phyloP scores from a whole-genome alignment of 2,113 vertebrate genomes.

The Synchiropus splendidus region DNA sequence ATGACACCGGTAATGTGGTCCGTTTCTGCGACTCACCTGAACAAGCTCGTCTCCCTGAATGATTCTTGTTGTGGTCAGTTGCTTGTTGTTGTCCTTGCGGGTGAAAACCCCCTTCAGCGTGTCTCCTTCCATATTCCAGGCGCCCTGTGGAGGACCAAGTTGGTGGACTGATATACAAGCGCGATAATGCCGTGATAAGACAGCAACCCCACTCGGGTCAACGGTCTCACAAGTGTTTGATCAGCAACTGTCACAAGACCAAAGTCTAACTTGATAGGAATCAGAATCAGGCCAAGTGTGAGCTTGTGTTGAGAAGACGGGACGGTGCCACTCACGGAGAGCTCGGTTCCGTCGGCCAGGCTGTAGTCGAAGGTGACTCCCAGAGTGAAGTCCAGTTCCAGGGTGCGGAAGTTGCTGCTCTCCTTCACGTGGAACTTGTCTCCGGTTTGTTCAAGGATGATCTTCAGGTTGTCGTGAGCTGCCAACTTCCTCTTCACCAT shows the following conservation, averaged over 20 bases:
- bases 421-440: slow-evolving; percentile 82
- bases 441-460: slow-evolving; percentile 77
- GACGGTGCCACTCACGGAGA: slow-evolving; percentile 66
- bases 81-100: slow-evolving; percentile 82
- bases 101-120: slow-evolving; percentile 71
- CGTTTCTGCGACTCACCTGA: slow-evolving; percentile 63
- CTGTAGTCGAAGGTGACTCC: slow-evolving; percentile 77
- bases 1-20: too few relatives aligned
- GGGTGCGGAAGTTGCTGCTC: slow-evolving; percentile 75
- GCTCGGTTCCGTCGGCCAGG: slow-evolving; percentile 84
- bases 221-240: neutral
- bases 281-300: neutral
- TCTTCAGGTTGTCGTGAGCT: slow-evolving; percentile 81
- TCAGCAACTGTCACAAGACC: neutral
- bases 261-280: neutral
- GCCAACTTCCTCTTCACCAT: slow-evolving; percentile 87
- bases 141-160: slow-evolving; percentile 60
- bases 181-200: too few relatives aligned
- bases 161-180: too few relatives aligned
- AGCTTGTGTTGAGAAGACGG: neutral
- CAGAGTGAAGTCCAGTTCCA: slow-evolving; percentile 78
- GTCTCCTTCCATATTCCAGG: slow-evolving; percentile 73
- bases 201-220: too few relatives aligned
- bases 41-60: slow-evolving; percentile 72
- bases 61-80: slow-evolving; percentile 66